A percentile compares a stretch with the other conserved stretches of the same genome.
Evolutionary conservation across 2,888 invertebrate genomes (phyloP).

Genomic region (Oligia latruncula): DNA sequence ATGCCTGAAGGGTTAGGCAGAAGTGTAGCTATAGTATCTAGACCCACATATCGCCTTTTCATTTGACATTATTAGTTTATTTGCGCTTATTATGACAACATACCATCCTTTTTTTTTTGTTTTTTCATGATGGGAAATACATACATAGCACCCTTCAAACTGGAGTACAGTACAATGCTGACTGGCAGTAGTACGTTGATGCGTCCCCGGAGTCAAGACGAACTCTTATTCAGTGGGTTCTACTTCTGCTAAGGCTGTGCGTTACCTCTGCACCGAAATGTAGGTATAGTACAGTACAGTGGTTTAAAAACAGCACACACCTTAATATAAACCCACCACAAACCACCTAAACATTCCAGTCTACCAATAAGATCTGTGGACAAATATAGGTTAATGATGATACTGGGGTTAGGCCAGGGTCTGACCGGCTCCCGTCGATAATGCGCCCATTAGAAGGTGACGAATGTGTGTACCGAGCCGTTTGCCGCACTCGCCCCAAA

Average conservation of each 20-base stretch:
- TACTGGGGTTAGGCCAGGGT: conserved; percentile 36
- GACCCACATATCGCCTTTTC: background rate
- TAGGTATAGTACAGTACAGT: too few relatives aligned
- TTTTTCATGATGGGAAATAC: too few relatives aligned
- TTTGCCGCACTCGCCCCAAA: conserved; percentile 46
- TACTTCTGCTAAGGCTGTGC: background rate
- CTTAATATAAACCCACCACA: background rate
- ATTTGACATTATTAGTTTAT: background rate
- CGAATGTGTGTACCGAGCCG: conserved; percentile 52
- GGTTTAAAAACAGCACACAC: background rate
- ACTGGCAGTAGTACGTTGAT: background rate
- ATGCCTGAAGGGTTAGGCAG: background rate
- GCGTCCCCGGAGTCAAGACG: too few relatives aligned
- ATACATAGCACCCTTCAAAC: background rate
- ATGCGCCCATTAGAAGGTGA: conserved; percentile 56
- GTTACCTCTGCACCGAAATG: too few relatives aligned
- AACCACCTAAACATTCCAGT: background rate
- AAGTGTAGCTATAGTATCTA: background rate
- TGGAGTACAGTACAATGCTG: background rate
- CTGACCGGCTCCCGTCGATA: conserved; percentile 45
- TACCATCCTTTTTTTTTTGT: too few relatives aligned
- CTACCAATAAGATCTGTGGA: conserved; percentile 11
- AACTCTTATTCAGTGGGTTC: background rate
- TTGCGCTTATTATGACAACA: background rate
- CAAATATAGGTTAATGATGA: conserved; percentile 55